Evolutionary conservation across 2,113 vertebrate genomes (phyloP), one percentile per base, ranked within the genome.

Genomic region (Oryzias curvinotus): DNA sequence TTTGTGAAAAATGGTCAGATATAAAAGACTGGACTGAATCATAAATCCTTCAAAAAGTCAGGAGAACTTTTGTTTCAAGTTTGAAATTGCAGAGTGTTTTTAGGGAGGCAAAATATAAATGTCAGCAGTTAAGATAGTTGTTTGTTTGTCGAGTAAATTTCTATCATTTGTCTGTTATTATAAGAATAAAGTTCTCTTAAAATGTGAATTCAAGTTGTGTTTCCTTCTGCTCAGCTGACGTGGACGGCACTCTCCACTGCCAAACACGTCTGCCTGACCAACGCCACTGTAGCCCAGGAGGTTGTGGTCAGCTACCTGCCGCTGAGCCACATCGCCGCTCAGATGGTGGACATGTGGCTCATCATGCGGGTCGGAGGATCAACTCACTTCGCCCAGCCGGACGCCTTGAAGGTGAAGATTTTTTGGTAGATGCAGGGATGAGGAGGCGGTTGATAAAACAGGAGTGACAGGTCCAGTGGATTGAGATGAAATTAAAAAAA

Each of bases 311-410:
- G 96, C 78, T 99, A 98, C 75, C 93, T 99, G 46, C 97, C 97
- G 0, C 95, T 99, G 66, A 99, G 96, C 62, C 97, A 99, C 73
- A 69, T 98, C 0, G 93, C 96, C 0, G 93, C 96, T 0, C 97
- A 98, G 78, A 96, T 99, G 90, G 73, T 92, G 0, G 97, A 99
- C 52, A 89, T 98, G n/a, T 99, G 96, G 96, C 18, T 91, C 2
- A 63, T 92, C 7, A 89, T 98, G 65, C 89, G 63, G 16, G 85
- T 91, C 0, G 96, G 96, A 2, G 93, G 81, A 0, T 71, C 85
- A 1, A 87, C 88, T 0, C 89, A 91, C 90, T 99, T 98, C 3
- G 96, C 97, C 17, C 93, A 95, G 15, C 94, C 96, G 0, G 95
- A 98, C 0, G 96, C 95, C 0, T 81, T 99, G 26, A 96, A 94